phyloP scores from a whole-genome alignment of 2,888 invertebrate genomes.

The Heliconius cydno region DNA sequence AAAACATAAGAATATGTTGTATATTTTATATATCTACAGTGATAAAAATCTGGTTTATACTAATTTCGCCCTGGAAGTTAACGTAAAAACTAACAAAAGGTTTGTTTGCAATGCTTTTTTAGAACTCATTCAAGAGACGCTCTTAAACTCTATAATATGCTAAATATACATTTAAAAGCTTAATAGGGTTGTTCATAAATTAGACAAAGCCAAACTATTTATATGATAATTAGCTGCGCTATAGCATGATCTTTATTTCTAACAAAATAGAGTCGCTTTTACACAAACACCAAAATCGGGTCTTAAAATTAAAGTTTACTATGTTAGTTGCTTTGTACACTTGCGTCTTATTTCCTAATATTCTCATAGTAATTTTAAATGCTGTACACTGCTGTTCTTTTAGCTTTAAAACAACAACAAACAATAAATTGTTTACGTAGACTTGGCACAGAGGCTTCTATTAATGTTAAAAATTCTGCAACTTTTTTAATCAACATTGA shows the following conservation, averaged over 20 bases:
- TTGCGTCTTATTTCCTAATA: conserved; percentile 20
- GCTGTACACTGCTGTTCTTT: conserved; percentile 26
- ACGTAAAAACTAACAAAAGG: background rate
- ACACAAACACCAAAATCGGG: background rate
- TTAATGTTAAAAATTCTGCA: background rate
- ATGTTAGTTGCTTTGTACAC: conserved; percentile 33
- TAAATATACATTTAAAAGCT: background rate
- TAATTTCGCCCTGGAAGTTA: too few relatives aligned
- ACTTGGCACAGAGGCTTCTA: conserved; percentile 21
- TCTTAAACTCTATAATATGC: too few relatives aligned
- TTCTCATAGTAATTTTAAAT: conserved; percentile 21
- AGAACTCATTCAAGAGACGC: background rate
- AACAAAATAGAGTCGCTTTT: background rate
- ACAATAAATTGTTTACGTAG: conserved; percentile 1
- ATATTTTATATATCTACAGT: too few relatives aligned
- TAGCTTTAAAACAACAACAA: background rate
- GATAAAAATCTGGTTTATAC: too few relatives aligned
- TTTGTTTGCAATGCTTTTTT: background rate
- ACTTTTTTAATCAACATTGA: background rate
- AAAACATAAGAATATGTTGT: too few relatives aligned
- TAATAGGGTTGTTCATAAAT: background rate
- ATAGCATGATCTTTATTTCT: background rate
- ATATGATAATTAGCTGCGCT: conserved; percentile 2
- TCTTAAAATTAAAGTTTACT: conserved; percentile 31
- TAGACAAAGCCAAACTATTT: background rate